Conservation (phyloP, 2,888 invertebrate species). For the Deilephila elpenor region DNA sequence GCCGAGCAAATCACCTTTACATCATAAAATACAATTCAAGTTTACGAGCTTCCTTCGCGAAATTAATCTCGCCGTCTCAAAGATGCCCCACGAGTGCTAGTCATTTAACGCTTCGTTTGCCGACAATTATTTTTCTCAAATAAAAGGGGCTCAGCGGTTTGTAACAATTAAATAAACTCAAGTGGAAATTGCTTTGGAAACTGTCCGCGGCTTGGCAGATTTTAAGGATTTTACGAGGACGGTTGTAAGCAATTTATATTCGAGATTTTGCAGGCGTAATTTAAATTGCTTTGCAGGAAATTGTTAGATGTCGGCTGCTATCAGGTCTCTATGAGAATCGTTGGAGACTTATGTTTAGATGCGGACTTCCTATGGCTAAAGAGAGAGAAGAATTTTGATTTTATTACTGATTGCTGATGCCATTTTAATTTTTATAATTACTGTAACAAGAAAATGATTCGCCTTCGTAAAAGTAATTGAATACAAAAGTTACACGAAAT, state of each 20-base stretch:
- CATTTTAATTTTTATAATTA: too few species aligned
- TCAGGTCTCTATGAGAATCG: background rate
- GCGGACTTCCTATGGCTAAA: too few species aligned
- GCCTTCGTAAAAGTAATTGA: too few species aligned
- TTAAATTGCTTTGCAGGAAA: background rate
- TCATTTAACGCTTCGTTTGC: slow-evolving; percentile 27
- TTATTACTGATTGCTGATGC: too few species aligned
- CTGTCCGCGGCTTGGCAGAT: background rate
- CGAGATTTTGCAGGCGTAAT: background rate
- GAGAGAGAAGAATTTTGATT: too few species aligned
- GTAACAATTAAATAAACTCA: slow-evolving; percentile 20
- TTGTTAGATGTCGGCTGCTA: background rate
- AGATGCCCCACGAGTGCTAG: slow-evolving; percentile 10
- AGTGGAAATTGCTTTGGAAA: slow-evolving; percentile 20
- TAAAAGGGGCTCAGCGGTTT: slow-evolving; percentile 26
- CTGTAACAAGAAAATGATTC: too few species aligned
- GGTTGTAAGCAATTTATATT: background rate
- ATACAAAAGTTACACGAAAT: too few species aligned
- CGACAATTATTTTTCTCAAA: slow-evolving; percentile 23
- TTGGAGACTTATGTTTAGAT: too few species aligned
- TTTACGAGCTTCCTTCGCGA: slow-evolving; percentile 8
- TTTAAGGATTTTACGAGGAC: background rate
- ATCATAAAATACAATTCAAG: background rate
- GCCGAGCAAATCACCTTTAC: background rate
- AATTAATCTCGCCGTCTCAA: slow-evolving; percentile 23